A percentile compares a stretch with the other conserved stretches of the same genome.
These are phyloP conservation scores for Anhinga rufa DNA, from an alignment of 2,113 vertebrate genomes.

Conservation along the genomic window DNA sequence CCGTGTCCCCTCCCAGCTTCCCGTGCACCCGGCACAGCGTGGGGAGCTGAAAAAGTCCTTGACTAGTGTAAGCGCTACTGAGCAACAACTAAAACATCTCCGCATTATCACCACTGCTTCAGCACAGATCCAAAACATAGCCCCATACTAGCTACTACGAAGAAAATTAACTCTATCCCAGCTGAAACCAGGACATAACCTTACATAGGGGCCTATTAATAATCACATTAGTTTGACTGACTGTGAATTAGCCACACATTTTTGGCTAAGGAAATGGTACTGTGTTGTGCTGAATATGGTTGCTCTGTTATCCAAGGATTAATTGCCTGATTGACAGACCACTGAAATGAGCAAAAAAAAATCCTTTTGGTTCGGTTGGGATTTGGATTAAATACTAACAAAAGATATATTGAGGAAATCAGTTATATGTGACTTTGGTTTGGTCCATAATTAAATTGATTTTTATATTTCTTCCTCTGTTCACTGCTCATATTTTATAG, in stretches of 20 bases:
- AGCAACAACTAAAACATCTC: no score
- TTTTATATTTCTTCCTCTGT: background rate
- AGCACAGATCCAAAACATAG: no score
- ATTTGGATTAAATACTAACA: background rate
- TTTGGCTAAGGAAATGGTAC: background rate
- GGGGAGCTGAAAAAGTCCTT: no score
- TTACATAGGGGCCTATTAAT: background rate
- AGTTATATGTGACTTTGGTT: background rate
- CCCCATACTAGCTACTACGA: no score
- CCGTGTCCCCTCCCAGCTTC: no score
- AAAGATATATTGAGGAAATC: background rate
- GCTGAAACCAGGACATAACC: no score
- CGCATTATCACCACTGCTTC: no score
- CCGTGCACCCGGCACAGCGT: no score
- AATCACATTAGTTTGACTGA: background rate
- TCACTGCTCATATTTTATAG: background rate
- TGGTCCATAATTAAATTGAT: background rate
- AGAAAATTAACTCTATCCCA: no score
- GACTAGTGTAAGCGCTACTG: no score
- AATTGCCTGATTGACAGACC: background rate
- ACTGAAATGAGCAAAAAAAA: background rate
- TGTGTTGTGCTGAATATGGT: background rate
- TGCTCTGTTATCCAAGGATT: background rate
- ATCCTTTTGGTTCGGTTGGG: background rate
- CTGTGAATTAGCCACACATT: background rate